Evolutionary conservation across 2,797 vertebrate genomes (phyloP).

Genomic region (Dermochelys coriacea): DNA sequence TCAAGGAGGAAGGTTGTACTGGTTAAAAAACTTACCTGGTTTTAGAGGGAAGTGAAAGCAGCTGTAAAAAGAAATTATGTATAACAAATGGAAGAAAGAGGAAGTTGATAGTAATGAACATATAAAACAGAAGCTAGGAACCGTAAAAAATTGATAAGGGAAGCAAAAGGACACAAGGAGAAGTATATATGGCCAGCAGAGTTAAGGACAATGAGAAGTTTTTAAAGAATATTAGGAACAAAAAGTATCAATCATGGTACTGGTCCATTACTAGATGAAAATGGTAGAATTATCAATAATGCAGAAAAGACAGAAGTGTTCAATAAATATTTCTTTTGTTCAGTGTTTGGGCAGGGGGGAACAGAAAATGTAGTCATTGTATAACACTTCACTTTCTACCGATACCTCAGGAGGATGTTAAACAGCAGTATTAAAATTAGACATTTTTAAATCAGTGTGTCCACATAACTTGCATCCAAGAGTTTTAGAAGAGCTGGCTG

Average conservation of each 20-base stretch:
- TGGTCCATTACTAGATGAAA: neutral
- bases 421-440: neutral
- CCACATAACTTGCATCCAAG: neutral
- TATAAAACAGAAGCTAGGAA: neutral
- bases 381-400: neutral
- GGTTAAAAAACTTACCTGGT: neutral
- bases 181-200: neutral
- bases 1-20: neutral
- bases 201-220: neutral
- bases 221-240: neutral
- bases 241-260: neutral
- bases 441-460: neutral
- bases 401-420: neutral
- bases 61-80: no score
- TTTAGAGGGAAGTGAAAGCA: neutral
- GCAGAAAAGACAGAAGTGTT: neutral
- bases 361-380: neutral
- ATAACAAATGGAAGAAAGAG: no score
- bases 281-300: neutral
- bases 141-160: neutral
- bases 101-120: no score
- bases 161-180: neutral
- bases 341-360: neutral
- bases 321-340: neutral
- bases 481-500: neutral